phyloP scores from a whole-genome alignment of 1,140 invertebrate species.

The Charaxes varanes region DNA sequence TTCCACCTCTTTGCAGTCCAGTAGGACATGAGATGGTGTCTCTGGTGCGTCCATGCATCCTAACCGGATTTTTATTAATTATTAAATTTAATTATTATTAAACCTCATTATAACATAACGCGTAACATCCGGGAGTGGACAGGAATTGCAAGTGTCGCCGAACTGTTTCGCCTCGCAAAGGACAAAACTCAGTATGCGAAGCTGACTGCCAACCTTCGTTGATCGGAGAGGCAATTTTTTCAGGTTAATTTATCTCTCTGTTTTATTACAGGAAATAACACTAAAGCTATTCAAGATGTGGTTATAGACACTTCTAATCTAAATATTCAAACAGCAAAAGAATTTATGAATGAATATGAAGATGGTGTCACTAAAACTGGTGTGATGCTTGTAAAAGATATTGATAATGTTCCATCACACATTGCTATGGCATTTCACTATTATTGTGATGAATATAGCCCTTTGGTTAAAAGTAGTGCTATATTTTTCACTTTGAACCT shows the following conservation, averaged over 20 bases:
- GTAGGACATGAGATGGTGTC: too few species aligned
- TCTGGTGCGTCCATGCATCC: too few species aligned
- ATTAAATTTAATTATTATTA: too few species aligned
- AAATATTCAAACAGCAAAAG: conserved; percentile 47
- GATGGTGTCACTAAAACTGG: conserved; percentile 38
- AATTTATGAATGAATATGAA: conserved; percentile 55
- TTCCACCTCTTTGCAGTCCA: too few species aligned
- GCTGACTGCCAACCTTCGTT: too few species aligned
- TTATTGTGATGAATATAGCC: conserved; percentile 73
- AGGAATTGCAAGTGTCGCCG: too few species aligned
- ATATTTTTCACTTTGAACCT: conserved; percentile 72
- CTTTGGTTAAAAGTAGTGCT: conserved; percentile 61
- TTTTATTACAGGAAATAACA: conserved; percentile 45
- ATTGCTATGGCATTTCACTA: conserved; percentile 74
- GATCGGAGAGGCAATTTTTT: too few species aligned
- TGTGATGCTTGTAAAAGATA: conserved; percentile 65
- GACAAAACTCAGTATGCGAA: too few species aligned
- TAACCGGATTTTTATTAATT: too few species aligned
- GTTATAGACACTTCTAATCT: conserved; percentile 36
- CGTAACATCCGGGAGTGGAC: too few species aligned
- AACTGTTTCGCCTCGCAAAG: too few species aligned
- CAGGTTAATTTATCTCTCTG: not conserved
- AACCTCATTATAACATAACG: too few species aligned
- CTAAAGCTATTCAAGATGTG: conserved; percentile 23
- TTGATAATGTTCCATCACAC: conserved; percentile 57